phyloP scores from a whole-genome alignment of 1,140 invertebrate species.

The Macrocentrus cingulum region DNA sequence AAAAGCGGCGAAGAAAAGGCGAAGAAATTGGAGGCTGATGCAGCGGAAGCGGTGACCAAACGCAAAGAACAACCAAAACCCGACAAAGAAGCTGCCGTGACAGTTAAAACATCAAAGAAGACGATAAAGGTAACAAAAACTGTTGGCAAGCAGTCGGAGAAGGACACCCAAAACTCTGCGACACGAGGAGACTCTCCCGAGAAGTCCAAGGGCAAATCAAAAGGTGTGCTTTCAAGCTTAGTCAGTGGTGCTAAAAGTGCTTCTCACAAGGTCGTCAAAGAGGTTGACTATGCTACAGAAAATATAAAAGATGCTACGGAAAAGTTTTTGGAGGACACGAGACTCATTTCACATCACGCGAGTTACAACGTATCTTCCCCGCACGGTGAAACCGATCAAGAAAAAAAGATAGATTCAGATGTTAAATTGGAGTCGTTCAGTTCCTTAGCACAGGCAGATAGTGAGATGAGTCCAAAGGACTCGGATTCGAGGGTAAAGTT shows the following conservation, averaged over 20 bases:
- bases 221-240: constrained; percentile 39
- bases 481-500: constrained; percentile 28
- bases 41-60: constrained; percentile 35
- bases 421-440: constrained; percentile 36
- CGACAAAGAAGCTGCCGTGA: background rate
- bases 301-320: constrained; percentile 42
- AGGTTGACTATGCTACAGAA: constrained; percentile 43
- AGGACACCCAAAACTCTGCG: background rate
- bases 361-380: constrained; percentile 40
- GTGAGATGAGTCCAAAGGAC: constrained; percentile 23
- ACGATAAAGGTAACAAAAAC: constrained; percentile 22
- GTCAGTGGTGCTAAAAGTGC: constrained; percentile 45
- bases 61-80: no score
- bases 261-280: constrained; percentile 55
- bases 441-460: constrained; percentile 27
- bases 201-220: constrained; percentile 32
- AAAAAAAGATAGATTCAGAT: constrained; percentile 30
- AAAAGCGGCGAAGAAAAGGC: constrained; percentile 37
- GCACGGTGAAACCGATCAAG: constrained; percentile 18
- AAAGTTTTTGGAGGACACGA: constrained; percentile 50
- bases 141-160: constrained; percentile 11
- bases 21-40: constrained; percentile 23
- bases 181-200: constrained; percentile 25
- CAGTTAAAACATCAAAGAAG: constrained; percentile 10
- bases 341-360: constrained; percentile 33